Conservation (phyloP, 1,140 invertebrate genomes). For the Hormaphis cornu region DNA sequence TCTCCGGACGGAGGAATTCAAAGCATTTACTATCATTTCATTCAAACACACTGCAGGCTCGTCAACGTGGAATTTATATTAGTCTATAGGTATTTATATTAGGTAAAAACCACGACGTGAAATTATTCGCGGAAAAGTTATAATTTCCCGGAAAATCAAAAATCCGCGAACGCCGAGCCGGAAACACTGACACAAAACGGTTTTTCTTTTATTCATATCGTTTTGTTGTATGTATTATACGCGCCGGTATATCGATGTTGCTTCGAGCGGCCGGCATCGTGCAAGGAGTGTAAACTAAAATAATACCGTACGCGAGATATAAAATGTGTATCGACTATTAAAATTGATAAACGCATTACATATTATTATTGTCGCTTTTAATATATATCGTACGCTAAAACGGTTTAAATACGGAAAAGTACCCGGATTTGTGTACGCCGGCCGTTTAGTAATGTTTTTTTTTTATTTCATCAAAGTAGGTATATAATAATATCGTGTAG, state of each 20-base stretch:
- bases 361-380: constrained; percentile 7
- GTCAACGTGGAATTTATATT: background rate
- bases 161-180: no score
- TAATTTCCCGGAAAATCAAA: constrained; percentile 1
- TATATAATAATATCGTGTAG: no score
- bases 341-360: background rate
- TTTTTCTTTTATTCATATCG: no score
- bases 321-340: background rate
- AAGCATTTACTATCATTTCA: no score
- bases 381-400: no score
- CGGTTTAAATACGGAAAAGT: background rate
- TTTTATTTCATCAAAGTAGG: no score
- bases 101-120: background rate
- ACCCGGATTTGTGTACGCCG: background rate
- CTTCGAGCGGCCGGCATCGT: no score
- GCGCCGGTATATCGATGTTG: no score
- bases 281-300: background rate
- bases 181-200: no score
- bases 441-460: background rate
- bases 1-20: no score
- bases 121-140: background rate
- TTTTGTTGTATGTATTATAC: no score
- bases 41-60: background rate
- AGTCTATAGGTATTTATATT: background rate
- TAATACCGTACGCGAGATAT: background rate